Evolutionary conservation across 2,888 invertebrate species (phyloP), one percentile per base, ranked within the genome.

Genomic region (Diadegma fenestrale): DNA sequence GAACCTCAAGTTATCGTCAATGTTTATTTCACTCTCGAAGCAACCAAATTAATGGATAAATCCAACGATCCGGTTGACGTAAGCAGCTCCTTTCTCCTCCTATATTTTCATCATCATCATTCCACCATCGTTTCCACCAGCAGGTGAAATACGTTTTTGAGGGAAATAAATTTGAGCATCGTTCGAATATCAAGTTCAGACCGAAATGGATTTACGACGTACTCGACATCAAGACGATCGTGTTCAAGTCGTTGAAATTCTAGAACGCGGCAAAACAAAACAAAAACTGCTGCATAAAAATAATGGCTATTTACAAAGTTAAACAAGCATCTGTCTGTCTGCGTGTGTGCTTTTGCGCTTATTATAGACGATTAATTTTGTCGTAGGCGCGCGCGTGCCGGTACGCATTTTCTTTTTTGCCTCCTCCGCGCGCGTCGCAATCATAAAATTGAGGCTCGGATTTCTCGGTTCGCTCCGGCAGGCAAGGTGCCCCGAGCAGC

Each of bases 1-100:
- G 93, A 94, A 80, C 93, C 95, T 6, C 94, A 94, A 89, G 94
- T 94, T 0, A 94, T 94, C 19, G 94, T 94, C n/a, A 94, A 93
- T 79, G 92, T 95, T 58, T 94, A 91, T 83, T 94, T 95, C 85
- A 93, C 90, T 1, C 89, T 95, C 5, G 93, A 92, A 86, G 92
- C 87, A n/a, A 87, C 79, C 7, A 54, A 30, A n/a, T 26, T 61
- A 10, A 84, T 33, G 33, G 33, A 82, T 8, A 86, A 84, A 19
- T 10, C 80, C 19, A 64, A 84, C 54, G 88, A 72, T 72, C 88
- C 89, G 5, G 63, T 89, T 10, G 88, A 91, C 8, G 91, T 91
- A 87, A 91, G 64, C 22, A 5, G 54, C 54, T 17, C n/a, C 19
- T 51, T 8, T n/a, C 19, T 6, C 30, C 10, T 14, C 30, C 30